phyloP scores from a whole-genome alignment of 2,113 vertebrate genomes.

The Thunnus maccoyii region DNA sequence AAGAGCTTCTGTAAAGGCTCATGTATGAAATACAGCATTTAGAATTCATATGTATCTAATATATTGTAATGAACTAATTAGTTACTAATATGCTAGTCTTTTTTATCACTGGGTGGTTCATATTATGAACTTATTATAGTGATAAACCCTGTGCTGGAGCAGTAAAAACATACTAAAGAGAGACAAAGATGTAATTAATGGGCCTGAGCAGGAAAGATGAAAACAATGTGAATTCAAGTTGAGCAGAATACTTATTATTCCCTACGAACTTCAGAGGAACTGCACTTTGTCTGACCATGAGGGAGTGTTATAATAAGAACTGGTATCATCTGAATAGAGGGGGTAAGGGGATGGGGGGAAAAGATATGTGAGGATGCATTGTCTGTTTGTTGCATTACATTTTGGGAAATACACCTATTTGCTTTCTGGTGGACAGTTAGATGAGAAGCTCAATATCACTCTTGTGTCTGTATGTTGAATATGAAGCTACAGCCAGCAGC shows the following conservation, averaged over 20 bases:
- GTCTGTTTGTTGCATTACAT: no score
- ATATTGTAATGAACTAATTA: background rate
- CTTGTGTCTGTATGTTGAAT: no score
- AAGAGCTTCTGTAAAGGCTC: background rate
- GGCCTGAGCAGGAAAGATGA: background rate
- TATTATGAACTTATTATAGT: background rate
- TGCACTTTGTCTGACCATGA: background rate
- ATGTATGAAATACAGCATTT: background rate
- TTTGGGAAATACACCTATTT: no score
- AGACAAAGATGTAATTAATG: constrained; percentile 2
- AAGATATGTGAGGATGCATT: background rate
- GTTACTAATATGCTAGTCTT: background rate
- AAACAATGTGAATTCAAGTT: constrained; percentile 6
- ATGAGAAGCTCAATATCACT: no score
- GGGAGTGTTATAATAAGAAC: background rate
- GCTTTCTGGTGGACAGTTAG: no score
- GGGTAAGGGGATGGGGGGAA: background rate
- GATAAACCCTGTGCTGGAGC: background rate
- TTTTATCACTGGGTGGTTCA: background rate
- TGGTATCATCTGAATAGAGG: constrained; percentile 1
- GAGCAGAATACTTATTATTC: constrained; percentile 5
- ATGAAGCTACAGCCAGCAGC: no score
- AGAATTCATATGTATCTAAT: background rate
- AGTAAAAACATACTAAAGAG: constrained; percentile 1
- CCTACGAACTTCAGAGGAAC: background rate